Percentiles rank a stretch among this genome's conserved stretches.
phyloP scores from a whole-genome alignment of 2,113 vertebrate genomes.

The Echinops telfairi region DNA sequence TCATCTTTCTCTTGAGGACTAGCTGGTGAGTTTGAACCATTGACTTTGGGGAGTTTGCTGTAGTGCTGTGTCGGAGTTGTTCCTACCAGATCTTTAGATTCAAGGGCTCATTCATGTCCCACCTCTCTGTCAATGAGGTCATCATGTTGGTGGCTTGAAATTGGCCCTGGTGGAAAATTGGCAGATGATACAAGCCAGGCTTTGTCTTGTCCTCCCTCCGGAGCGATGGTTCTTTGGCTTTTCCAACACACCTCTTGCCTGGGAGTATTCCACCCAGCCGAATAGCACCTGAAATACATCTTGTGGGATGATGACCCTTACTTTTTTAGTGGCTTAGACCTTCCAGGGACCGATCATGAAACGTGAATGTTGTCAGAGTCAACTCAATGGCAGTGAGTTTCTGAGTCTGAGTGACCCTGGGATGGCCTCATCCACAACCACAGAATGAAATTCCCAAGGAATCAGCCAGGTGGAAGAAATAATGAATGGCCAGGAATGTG shows the following conservation, averaged over 20 bases:
- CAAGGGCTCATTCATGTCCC: not conserved
- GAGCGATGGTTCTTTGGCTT: not conserved
- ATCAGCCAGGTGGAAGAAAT: not conserved
- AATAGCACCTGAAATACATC: slow-evolving; percentile 9
- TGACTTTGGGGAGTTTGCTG: not conserved
- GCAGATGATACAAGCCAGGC: not conserved
- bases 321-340: not conserved
- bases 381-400: no score
- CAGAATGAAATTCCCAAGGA: not conserved
- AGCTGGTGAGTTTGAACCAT: no score
- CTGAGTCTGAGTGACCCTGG: not conserved
- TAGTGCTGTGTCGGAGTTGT: not conserved
- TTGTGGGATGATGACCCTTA: not conserved
- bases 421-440: not conserved
- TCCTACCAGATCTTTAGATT: not conserved
- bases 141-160: not conserved
- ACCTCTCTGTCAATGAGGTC: not conserved
- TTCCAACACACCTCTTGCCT: not conserved
- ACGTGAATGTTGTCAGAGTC: no score
- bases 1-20: no score
- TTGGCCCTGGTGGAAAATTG: not conserved
- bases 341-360: not conserved
- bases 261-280: not conserved
- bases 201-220: not conserved
- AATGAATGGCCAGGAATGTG: not conserved